phyloP scores from a whole-genome alignment of 2,888 invertebrate species.

The Chloromyia formosa region DNA sequence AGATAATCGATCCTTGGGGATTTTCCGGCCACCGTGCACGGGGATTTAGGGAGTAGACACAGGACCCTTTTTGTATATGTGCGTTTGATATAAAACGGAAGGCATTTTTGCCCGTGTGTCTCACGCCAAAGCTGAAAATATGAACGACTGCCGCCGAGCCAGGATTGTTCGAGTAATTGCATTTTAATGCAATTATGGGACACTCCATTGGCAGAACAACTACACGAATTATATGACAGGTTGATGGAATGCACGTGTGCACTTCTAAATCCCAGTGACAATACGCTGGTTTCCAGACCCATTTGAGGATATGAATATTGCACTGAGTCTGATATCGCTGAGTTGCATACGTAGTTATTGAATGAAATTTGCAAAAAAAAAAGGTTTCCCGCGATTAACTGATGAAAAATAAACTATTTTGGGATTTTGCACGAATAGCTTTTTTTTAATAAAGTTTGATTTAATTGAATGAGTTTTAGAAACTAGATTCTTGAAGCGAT shows the following conservation, averaged over 20 bases:
- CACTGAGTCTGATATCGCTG: not conserved
- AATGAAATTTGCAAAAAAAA: constrained; percentile 29
- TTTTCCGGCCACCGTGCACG: constrained; percentile 44
- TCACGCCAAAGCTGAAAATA: constrained; percentile 31
- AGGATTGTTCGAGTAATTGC: constrained; percentile 56
- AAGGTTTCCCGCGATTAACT: not conserved
- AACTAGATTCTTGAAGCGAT: not conserved
- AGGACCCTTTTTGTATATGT: not conserved
- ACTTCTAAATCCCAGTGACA: not conserved
- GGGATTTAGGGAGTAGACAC: constrained; percentile 51
- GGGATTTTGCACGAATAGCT: constrained; percentile 4
- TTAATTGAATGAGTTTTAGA: constrained; percentile 24
- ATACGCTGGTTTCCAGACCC: constrained; percentile 4
- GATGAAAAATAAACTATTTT: not conserved
- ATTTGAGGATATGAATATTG: constrained; percentile 25
- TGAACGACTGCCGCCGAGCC: constrained; percentile 24
- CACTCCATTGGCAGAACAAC: constrained; percentile 50
- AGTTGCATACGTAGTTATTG: constrained; percentile 15
- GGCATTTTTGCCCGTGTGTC: constrained; percentile 9
- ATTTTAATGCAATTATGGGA: constrained; percentile 64
- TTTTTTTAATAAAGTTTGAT: constrained; percentile 20
- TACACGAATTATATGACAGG: not conserved
- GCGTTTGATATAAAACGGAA: constrained; percentile 17
- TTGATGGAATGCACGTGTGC: constrained; percentile 43
- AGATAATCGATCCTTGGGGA: constrained; percentile 64